Evolutionary conservation across 1,140 invertebrate species (phyloP), one percentile per base, ranked within the genome.

Genomic region (Portunus trituberculatus): DNA sequence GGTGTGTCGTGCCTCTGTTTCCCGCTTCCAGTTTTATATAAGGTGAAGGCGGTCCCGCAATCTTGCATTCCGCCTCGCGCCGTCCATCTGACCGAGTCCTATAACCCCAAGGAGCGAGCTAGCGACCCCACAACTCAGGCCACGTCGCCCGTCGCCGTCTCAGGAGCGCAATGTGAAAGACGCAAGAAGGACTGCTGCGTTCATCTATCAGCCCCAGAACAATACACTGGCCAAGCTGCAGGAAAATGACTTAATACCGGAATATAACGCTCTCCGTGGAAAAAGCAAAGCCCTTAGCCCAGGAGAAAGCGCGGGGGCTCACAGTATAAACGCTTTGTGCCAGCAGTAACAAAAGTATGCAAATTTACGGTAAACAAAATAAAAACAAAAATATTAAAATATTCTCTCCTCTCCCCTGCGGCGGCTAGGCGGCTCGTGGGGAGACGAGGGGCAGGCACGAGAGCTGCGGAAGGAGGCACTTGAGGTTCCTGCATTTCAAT

Each of bases 1-100:
- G 28, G 32, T 52, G 45, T 29, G 82, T 29, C 48, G 92, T 87
- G 39, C 83, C 45, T 86, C 86, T 93, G 83, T 87, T 83, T 86
- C 83, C 86, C 48, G 45, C 48, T n/a, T 32, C 32, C 82, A 84
- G 82, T 93, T 93, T 87, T 93, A 93, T 93, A 59, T 93, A 45
- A 59, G 84, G n/a, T 12, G 25, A 46, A 52, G 92, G 39, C 83
- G 7, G 12, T 39, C 39, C 52, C 16, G 92, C 92, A 93, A 93
- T 93, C 82, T 93, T 84, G 48, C 92, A 93, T 93, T 93, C 92
- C 92, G n/a, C 92, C n/a, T 48, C 20, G n/a, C 45, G 31, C n/a
- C 83, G 82, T 86, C 45, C 45, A 32, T 87, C 92, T 48, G 82
- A 8, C 45, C 39, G 14, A 20, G 29, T 16, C 52, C 52, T n/a